phyloP scores from a whole-genome alignment of 2,797 vertebrate species.

The Pampus argenteus region DNA sequence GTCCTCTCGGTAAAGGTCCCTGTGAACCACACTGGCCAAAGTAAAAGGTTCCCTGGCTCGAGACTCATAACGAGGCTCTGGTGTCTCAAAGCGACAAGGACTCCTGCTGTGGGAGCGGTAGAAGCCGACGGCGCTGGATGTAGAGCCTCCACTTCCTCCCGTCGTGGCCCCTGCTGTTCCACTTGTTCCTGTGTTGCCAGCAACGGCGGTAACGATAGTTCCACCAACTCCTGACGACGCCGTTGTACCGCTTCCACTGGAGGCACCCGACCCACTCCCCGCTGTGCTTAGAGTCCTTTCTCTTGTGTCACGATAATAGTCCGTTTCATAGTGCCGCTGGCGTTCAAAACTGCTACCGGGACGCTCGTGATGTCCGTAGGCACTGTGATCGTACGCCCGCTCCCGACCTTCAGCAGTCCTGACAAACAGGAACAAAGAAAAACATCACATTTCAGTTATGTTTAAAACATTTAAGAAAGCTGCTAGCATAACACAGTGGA shows the following conservation, averaged over 20 bases:
- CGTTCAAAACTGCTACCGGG: constrained; percentile 92
- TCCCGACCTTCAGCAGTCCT: constrained; percentile 98
- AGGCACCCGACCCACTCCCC: constrained; percentile 78
- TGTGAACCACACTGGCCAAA: constrained; percentile 97
- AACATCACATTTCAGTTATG: constrained; percentile 48
- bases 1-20: constrained; percentile 98
- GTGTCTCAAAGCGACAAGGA: constrained; percentile 94
- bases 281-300: constrained; percentile 89
- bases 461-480: constrained; percentile 7
- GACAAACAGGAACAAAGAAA: constrained; percentile 69
- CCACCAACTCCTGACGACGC: constrained; percentile 76
- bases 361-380: constrained; percentile 99
- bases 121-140: constrained; percentile 87
- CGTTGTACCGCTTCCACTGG: constrained; percentile 75
- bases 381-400: constrained; percentile 97
- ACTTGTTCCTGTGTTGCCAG: constrained; percentile 67
- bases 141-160: constrained; percentile 76
- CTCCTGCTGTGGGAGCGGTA: constrained; percentile 97
- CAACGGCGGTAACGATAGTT: constrained; percentile 74
- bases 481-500: constrained; percentile 47
- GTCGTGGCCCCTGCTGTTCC: constrained; percentile 69
- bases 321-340: constrained; percentile 97
- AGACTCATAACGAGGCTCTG: constrained; percentile 96
- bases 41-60: constrained; percentile 95
- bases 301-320: constrained; percentile 96